Conservation (phyloP, 2,113 vertebrate species). For the Sialia sialis region DNA sequence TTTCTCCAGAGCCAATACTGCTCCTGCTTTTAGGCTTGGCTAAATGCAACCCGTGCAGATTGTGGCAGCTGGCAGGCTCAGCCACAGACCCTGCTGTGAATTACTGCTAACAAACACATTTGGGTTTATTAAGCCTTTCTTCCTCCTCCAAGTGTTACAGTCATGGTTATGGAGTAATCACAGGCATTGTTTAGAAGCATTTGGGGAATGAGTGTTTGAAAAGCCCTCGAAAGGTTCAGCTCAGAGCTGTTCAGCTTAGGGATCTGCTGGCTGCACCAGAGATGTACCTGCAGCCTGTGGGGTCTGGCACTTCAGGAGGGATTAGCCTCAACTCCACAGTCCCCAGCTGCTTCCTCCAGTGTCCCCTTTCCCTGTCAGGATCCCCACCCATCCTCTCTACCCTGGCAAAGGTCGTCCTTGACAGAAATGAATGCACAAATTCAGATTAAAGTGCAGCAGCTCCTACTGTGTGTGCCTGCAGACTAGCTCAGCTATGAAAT, state of each 20-base stretch:
- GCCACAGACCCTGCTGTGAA: not conserved
- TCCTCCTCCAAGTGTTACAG: not conserved
- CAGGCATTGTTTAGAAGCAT: not conserved
- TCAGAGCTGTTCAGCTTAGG: not conserved
- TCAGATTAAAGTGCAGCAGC: not conserved
- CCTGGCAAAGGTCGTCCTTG: not conserved
- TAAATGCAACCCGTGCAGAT: not conserved
- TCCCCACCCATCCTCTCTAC: not conserved
- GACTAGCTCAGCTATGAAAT: not conserved
- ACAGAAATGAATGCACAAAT: not conserved
- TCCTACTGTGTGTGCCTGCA: not conserved
- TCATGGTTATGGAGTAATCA: not conserved
- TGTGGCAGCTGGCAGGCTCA: slow-evolving; percentile 19
- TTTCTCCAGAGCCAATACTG: not conserved
- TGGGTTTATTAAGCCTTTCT: slow-evolving; percentile 23
- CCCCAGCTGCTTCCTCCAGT: not conserved
- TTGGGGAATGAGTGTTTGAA: not conserved
- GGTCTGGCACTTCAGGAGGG: not conserved
- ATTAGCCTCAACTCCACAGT: not conserved
- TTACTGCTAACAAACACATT: slow-evolving; percentile 48
- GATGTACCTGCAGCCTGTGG: not conserved
- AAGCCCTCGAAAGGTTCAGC: not conserved
- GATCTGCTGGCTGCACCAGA: not conserved
- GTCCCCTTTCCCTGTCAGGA: not conserved
- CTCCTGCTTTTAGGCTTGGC: not conserved